A percentile compares a stretch with the other conserved stretches of the same genome.
Evolutionary conservation across 2,797 vertebrate species (phyloP).

Genomic region (Loris lydekkerianus): DNA sequence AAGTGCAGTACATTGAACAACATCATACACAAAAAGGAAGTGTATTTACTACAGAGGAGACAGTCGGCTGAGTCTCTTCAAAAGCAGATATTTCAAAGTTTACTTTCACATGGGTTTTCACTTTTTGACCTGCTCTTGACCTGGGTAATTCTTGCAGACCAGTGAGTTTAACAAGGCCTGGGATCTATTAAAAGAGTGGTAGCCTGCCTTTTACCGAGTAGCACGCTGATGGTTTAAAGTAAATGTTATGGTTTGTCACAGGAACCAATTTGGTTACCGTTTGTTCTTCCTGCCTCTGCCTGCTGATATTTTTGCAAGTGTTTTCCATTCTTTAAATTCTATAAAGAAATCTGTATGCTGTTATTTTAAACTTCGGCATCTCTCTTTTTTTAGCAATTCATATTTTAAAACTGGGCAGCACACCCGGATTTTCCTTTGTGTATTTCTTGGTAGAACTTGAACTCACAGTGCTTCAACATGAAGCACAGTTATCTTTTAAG

Average conservation of each 20-base stretch:
- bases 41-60: slow-evolving; percentile 87
- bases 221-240: slow-evolving; percentile 94
- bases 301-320: slow-evolving; percentile 97
- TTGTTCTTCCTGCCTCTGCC: slow-evolving; percentile 93
- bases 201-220: slow-evolving; percentile 94
- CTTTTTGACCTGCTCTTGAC: slow-evolving; percentile 93
- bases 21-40: slow-evolving; percentile 84
- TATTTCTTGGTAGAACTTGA: slow-evolving; percentile 83
- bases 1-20: slow-evolving; percentile 75
- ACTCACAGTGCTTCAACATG: slow-evolving; percentile 70
- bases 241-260: slow-evolving; percentile 99
- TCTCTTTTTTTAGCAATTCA: slow-evolving; percentile 83
- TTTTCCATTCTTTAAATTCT: slow-evolving; percentile 95
- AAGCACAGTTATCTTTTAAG: slow-evolving; percentile 54
- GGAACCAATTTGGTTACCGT: slow-evolving; percentile 98
- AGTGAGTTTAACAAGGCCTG: slow-evolving; percentile 92
- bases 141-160: slow-evolving; percentile 91
- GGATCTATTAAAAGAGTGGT: slow-evolving; percentile 96
- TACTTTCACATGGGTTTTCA: slow-evolving; percentile 92
- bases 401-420: slow-evolving; percentile 84
- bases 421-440: slow-evolving; percentile 84
- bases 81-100: slow-evolving; percentile 91
- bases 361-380: slow-evolving; percentile 93
- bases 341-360: slow-evolving; percentile 91
- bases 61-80: slow-evolving; percentile 87